Conservation (phyloP, 2,113 vertebrate species). For the Electrona antarctica region DNA sequence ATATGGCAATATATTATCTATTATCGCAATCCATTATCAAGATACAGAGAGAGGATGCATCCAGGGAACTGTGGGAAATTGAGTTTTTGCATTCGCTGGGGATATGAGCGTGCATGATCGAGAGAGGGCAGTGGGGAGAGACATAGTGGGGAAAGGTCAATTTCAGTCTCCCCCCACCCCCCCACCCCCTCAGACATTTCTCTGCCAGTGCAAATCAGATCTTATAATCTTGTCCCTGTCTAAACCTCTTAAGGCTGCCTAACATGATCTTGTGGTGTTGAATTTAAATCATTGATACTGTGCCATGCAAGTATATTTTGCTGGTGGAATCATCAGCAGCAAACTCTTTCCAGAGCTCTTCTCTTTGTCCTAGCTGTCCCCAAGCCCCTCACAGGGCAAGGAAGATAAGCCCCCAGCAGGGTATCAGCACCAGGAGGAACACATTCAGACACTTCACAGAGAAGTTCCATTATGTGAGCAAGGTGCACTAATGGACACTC, state of each 20-base stretch:
- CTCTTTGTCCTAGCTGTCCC: too few relatives aligned
- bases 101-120: slow-evolving; percentile 42
- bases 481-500: too few relatives aligned
- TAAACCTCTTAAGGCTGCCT: not conserved
- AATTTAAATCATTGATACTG: too few relatives aligned
- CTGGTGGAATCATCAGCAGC: not conserved
- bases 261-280: not conserved
- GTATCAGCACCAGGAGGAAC: too few relatives aligned
- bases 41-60: slow-evolving; percentile 26
- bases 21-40: slow-evolving; percentile 47
- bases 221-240: not conserved
- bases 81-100: slow-evolving; percentile 50
- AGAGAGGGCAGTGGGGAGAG: slow-evolving; percentile 9
- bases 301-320: not conserved
- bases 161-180: slow-evolving; percentile 34
- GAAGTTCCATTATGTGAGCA: too few relatives aligned
- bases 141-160: slow-evolving; percentile 45
- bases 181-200: slow-evolving; percentile 17
- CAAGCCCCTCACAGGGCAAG: too few relatives aligned
- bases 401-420: too few relatives aligned
- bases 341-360: too few relatives aligned
- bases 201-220: not conserved
- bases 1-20: slow-evolving; percentile 37
- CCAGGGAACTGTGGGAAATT: slow-evolving; percentile 60
- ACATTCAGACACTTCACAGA: too few relatives aligned